Percentiles rank a stretch among this genome's conserved stretches.
Conservation (phyloP, 2,113 vertebrate species). For the Amazona guildingii region DNA sequence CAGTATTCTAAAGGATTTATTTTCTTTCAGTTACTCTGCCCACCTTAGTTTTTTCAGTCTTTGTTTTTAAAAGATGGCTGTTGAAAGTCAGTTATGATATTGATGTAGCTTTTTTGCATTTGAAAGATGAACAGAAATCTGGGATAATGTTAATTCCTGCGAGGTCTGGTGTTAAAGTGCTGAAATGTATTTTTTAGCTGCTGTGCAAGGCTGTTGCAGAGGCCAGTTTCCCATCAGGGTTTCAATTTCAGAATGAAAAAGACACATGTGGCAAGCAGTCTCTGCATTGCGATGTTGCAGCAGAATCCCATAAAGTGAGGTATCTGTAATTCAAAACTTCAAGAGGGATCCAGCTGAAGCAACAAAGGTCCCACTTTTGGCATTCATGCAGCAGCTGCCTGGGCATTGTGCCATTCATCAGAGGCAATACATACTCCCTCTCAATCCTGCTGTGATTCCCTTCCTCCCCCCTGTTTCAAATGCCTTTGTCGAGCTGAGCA, state of each 20-base stretch:
- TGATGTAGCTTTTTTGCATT: background rate
- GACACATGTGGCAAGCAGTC: conserved; percentile 14
- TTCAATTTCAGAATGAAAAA: conserved; percentile 57
- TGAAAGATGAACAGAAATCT: background rate
- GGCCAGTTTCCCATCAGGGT: conserved; percentile 26
- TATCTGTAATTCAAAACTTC: conserved; percentile 58
- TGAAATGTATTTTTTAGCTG: background rate
- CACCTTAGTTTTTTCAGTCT: background rate
- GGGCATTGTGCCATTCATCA: conserved; percentile 52
- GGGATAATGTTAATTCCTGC: background rate
- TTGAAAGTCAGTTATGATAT: background rate
- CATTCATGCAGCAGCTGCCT: conserved; percentile 53
- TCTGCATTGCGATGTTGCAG: background rate
- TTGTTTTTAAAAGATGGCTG: background rate
- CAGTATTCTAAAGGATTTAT: background rate
- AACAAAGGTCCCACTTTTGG: conserved; percentile 34
- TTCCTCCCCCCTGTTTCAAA: conserved; percentile 31
- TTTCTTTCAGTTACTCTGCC: background rate
- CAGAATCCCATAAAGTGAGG: conserved; percentile 27
- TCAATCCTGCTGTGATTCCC: conserved; percentile 33
- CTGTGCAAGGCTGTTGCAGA: background rate
- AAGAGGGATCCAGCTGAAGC: conserved; percentile 41
- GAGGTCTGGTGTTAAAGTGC: background rate
- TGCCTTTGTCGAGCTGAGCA: background rate
- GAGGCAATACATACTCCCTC: conserved; percentile 27